These are phyloP conservation scores for Orthonychiurus folsomi DNA, from an alignment of 2,888 invertebrate species.

Conservation along the genomic window DNA sequence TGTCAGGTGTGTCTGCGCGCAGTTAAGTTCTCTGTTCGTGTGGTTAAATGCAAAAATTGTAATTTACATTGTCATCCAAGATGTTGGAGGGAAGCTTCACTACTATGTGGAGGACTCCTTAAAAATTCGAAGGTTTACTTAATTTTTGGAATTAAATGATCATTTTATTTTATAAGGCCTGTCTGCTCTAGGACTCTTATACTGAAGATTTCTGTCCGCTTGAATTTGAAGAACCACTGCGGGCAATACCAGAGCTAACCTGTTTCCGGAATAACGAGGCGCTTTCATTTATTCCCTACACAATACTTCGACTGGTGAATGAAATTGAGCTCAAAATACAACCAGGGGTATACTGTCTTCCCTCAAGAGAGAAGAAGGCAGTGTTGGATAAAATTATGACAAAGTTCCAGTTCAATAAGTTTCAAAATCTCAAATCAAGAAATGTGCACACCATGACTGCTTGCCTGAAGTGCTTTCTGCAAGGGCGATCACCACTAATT, in stretches of 20 bases:
- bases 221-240: too few species aligned
- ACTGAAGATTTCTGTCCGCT: too few species aligned
- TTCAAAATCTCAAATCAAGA: neutral
- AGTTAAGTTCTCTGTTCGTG: neutral
- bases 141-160: neutral
- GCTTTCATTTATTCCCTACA: neutral
- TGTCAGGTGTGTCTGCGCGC: neutral
- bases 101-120: neutral
- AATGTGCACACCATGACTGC: neutral
- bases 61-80: neutral
- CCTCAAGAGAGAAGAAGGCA: neutral
- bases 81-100: neutral
- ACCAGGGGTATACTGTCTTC: conserved; percentile 2
- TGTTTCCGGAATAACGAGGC: too few species aligned
- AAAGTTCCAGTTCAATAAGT: neutral
- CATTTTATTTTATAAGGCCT: too few species aligned
- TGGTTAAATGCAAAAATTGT: neutral
- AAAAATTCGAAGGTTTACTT: too few species aligned
- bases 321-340: conserved; percentile 5
- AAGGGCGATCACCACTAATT: neutral
- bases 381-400: neutral
- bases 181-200: too few species aligned
- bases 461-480: neutral
- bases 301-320: conserved; percentile 1
- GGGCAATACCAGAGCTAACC: too few species aligned